Base-by-base conservation (phyloP, 2,113 vertebrate genomes). In the Pterocles orientalis region DNA sequence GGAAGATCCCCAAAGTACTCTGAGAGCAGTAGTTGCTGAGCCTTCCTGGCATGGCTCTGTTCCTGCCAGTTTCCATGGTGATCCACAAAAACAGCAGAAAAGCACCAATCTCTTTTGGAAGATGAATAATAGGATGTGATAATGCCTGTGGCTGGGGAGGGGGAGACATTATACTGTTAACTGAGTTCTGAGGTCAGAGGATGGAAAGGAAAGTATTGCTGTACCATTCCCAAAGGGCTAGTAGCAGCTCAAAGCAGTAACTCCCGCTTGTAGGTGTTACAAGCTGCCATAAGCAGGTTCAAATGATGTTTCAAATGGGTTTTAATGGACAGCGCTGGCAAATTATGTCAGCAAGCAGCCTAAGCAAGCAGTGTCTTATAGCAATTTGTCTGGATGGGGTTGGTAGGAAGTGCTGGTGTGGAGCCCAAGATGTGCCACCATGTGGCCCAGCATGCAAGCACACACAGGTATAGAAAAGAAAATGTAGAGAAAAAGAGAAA, bases 51-150 rank as follows among this genome's bases (percentile, higher is more conserved):
- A 91, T 20, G 39, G 48, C 48, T 66, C 58, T 54, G 54, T 43
- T 92, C 64, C 72, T 90, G n/a, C 10, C 72, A 64, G 95, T 95
- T 96, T 95, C 94, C 84, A 87, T 77, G 68, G 75, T 34, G 62
- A 93, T 75, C 50, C 58, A 87, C 47, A 82, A 89, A 87, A 86
- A 3, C 39, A 76, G 45, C 25, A 87, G 19, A 70, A 80, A 72
- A 95, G 45, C 53, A 69, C 6, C 1, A 7, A 70, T 60, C 43
- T 86, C 72, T 54, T 90, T 66, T 60, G 62, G 48, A 95, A 86
- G 69, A 53, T 21, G 75, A 57, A 43, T 73, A 90, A 83, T 45
- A 68, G 43, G 56, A 66, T 16, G 39, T 21, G 62, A n/a, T 77
- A 47, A 21, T 41, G 64, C 18, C 43, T 58, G 31, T 86, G 64